Percentiles rank a stretch among this genome's conserved stretches.
These are phyloP conservation scores for Zele albiditarsus DNA, from an alignment of 2,888 invertebrate genomes.

Conservation along the genomic window DNA sequence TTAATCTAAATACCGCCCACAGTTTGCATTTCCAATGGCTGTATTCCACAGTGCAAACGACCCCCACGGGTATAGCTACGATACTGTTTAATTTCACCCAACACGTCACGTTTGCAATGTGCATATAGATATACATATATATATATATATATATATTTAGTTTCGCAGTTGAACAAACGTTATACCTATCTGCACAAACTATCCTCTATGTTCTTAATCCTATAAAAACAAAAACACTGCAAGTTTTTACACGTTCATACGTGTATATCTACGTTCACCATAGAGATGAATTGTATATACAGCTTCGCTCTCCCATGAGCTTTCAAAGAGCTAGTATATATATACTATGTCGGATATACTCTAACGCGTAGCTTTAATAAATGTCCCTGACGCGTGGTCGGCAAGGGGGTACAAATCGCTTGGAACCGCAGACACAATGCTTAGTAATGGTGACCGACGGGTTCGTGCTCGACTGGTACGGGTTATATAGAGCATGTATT, in stretches of 20 bases:
- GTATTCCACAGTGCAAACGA: slow-evolving; percentile 57
- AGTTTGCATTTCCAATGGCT: slow-evolving; percentile 56
- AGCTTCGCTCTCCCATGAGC: background rate
- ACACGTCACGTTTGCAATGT: background rate
- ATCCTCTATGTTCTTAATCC: background rate
- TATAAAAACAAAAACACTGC: background rate
- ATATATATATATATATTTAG: background rate
- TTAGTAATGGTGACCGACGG: slow-evolving; percentile 68
- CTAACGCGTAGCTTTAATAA: slow-evolving; percentile 60
- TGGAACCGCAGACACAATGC: slow-evolving; percentile 69
- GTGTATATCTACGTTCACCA: background rate
- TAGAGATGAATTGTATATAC: background rate
- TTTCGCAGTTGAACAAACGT: background rate
- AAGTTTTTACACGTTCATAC: background rate
- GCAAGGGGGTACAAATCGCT: slow-evolving; percentile 67
- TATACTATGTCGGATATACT: slow-evolving; percentile 8
- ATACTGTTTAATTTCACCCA: slow-evolving; percentile 9
- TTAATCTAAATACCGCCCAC: slow-evolving; percentile 37
- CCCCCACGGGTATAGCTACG: slow-evolving; percentile 39
- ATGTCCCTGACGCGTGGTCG: slow-evolving; percentile 63
- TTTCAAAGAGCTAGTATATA: background rate
- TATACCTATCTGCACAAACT: background rate
- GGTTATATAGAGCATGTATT: background rate
- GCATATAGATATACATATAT: background rate
- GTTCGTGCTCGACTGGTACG: slow-evolving; percentile 52